Percentiles rank a stretch among this genome's conserved stretches.
These are phyloP conservation scores for Daphoenositta chrysoptera DNA, from an alignment of 2,113 vertebrate genomes.

Conservation along the genomic window DNA sequence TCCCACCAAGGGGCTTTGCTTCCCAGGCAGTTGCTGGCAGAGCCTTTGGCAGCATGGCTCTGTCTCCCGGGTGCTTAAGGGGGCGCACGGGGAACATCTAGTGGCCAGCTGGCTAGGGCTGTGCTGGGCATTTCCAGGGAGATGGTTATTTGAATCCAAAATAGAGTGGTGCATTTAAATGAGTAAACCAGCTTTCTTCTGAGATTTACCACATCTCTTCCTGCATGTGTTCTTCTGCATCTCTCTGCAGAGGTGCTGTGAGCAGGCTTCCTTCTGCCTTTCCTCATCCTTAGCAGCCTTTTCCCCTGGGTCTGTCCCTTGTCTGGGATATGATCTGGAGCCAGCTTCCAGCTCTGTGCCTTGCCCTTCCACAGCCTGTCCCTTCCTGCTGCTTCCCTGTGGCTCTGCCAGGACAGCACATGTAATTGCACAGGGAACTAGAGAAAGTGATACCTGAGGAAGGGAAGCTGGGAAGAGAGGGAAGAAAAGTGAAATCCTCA, in stretches of 20 bases:
- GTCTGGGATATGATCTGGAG: not conserved
- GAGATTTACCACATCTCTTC: not conserved
- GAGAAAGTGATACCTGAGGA: not conserved
- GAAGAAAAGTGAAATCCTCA: not conserved
- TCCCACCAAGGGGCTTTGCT: not conserved
- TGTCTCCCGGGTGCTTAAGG: not conserved
- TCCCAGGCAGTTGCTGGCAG: not conserved
- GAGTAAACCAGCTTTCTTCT: not conserved
- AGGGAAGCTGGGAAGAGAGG: not conserved
- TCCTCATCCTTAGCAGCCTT: not conserved
- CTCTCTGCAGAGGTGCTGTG: not conserved
- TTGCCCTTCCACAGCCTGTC: not conserved
- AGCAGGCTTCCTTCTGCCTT: not conserved
- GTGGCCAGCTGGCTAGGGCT: conserved; percentile 34
- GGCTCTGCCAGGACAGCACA: not conserved
- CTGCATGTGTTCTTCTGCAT: not conserved
- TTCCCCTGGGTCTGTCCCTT: not conserved
- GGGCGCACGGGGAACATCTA: conserved; percentile 61
- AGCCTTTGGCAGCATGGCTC: not conserved
- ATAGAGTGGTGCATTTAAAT: not conserved
- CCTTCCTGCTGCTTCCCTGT: not conserved
- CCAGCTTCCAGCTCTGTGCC: not conserved
- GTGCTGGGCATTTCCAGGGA: not conserved
- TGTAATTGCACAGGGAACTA: too few species aligned
- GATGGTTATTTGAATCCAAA: not conserved